A percentile compares a stretch with the other conserved stretches of the same genome.
These are phyloP conservation scores for Cybosia mesomella DNA, from an alignment of 2,888 invertebrate genomes.

Conservation along the genomic window DNA sequence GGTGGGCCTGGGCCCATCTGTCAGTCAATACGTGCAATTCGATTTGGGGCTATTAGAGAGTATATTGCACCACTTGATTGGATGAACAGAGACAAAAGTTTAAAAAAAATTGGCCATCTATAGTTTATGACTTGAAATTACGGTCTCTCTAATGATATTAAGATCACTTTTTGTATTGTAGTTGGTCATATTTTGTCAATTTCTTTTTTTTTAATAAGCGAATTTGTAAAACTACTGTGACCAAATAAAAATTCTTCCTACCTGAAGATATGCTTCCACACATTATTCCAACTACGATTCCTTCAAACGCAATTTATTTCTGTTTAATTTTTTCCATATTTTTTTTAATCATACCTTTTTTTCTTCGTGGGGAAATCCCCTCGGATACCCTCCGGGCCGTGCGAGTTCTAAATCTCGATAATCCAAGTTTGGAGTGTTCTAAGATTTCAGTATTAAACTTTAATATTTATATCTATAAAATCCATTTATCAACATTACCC, in stretches of 20 bases:
- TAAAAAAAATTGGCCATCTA: slow-evolving; percentile 31
- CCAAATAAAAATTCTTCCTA: no score
- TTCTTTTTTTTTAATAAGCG: background rate
- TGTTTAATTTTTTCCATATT: no score
- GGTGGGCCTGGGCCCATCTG: slow-evolving; percentile 74
- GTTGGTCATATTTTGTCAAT: no score
- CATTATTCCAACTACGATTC: background rate
- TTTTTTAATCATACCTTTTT: background rate
- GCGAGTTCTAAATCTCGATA: no score
- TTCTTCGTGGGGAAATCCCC: no score
- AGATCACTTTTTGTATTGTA: no score
- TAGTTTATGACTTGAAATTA: background rate
- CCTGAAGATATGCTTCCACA: no score
- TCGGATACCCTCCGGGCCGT: no score
- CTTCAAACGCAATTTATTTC: no score
- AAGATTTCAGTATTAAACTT: background rate
- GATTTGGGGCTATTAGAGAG: slow-evolving; percentile 79
- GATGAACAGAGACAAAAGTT: slow-evolving; percentile 60
- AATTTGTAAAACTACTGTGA: background rate
- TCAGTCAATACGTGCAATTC: slow-evolving; percentile 75
- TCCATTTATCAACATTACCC: slow-evolving; percentile 34
- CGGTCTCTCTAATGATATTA: background rate
- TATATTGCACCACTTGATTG: slow-evolving; percentile 64
- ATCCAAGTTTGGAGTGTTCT: background rate
- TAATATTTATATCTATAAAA: slow-evolving; percentile 2